A percentile compares a stretch with the other conserved stretches of the same genome.
Conservation (phyloP, 1,140 invertebrate genomes). For the Bursaphelenchus mucronatus region DNA sequence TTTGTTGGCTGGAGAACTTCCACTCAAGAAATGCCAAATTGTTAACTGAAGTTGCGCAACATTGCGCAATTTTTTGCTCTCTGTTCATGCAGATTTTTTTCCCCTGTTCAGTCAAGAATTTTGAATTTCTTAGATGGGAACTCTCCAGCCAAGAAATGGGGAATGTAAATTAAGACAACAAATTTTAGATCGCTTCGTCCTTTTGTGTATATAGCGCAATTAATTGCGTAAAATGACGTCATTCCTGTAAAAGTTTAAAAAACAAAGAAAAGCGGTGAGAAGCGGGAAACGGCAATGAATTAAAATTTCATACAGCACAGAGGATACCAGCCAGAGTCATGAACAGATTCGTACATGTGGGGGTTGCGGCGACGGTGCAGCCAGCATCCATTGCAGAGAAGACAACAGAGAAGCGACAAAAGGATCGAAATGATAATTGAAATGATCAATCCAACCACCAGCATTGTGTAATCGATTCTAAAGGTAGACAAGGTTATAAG, state of each 20-base stretch:
- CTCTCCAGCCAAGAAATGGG: too few relatives aligned
- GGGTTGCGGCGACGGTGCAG: slow-evolving; percentile 39
- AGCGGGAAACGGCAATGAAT: not conserved
- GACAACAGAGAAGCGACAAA: slow-evolving; percentile 37
- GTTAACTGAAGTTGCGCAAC: too few relatives aligned
- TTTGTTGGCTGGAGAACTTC: not conserved
- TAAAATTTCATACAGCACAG: slow-evolving; percentile 42
- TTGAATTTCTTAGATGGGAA: too few relatives aligned
- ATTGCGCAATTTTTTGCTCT: too few relatives aligned
- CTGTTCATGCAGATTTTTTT: too few relatives aligned
- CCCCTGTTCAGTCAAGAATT: too few relatives aligned
- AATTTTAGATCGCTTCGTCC: too few relatives aligned
- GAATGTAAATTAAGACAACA: too few relatives aligned
- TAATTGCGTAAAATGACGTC: too few relatives aligned
- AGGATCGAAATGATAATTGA: slow-evolving; percentile 38
- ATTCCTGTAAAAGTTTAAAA: too few relatives aligned
- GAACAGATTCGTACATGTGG: slow-evolving; percentile 34
- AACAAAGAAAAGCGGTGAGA: too few relatives aligned
- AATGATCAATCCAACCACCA: slow-evolving; percentile 36
- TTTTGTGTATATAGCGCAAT: too few relatives aligned
- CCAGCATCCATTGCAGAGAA: slow-evolving; percentile 46
- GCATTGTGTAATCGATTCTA: slow-evolving; percentile 39
- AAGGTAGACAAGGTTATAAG: not conserved
- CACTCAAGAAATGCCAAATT: slow-evolving; percentile 9
- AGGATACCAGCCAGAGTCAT: slow-evolving; percentile 38